Evolutionary conservation across 1,140 invertebrate genomes (phyloP).

Genomic region (Cotesia chilonis): DNA sequence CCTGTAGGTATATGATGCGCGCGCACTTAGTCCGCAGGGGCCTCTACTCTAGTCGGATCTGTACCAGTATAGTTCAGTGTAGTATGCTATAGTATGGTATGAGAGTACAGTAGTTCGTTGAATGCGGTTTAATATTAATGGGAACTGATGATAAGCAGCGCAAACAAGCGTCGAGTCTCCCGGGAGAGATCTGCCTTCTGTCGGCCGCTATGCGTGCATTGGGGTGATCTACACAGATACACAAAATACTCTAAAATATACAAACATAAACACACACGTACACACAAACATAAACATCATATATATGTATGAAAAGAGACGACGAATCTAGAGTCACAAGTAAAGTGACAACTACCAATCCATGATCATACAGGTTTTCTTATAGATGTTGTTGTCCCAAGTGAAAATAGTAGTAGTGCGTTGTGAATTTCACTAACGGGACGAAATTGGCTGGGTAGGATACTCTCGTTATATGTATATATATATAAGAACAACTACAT

Average conservation of each 20-base stretch:
- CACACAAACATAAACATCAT: conserved; percentile 26
- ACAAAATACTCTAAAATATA: conserved; percentile 24
- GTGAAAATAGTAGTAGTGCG: no score
- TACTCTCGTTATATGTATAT: conserved; percentile 29
- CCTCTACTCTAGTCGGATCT: conserved; percentile 49
- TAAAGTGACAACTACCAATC: conserved; percentile 30
- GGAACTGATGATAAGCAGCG: conserved; percentile 67
- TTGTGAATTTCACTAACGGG: conserved; percentile 15
- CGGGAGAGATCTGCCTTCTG: conserved; percentile 67
- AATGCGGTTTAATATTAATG: conserved; percentile 69
- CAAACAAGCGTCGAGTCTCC: conserved; percentile 66
- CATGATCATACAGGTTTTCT: no score
- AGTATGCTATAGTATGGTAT: no score
- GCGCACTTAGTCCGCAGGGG: conserved; percentile 27
- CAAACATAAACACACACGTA: conserved; percentile 18
- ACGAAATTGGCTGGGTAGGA: conserved; percentile 42
- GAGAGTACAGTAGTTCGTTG: conserved; percentile 51
- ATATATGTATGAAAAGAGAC: conserved; percentile 19
- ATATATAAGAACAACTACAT: background rate
- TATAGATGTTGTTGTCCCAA: conserved; percentile 8
- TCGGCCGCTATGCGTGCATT: conserved; percentile 58
- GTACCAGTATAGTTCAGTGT: no score
- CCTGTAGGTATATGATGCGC: conserved; percentile 19
- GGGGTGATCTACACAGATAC: conserved; percentile 54
- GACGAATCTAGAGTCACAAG: conserved; percentile 32